Conservation (phyloP, 53 echinoderm and acorn worm species). For the Paracentrotus lividus region DNA sequence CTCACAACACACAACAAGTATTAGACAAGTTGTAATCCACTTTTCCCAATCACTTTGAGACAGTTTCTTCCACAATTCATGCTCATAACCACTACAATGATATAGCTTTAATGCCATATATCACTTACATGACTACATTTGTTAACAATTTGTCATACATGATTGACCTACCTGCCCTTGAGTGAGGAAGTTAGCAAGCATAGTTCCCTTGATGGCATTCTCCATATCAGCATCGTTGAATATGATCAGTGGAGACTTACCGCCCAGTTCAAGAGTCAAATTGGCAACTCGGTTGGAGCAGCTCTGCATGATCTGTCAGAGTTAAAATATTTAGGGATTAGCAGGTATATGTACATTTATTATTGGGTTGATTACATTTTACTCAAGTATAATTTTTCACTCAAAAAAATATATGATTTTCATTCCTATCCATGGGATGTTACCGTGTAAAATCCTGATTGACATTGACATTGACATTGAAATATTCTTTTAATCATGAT, state of each 20-base stretch:
- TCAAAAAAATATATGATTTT: no score
- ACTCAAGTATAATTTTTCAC: no score
- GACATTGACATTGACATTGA: no score
- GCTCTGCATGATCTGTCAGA: conserved; percentile 60
- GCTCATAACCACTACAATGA: neutral
- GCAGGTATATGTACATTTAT: neutral
- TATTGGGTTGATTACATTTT: no score
- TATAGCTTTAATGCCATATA: no score
- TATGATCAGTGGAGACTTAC: conserved; percentile 71
- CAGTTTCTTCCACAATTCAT: no score
- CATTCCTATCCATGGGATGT: no score
- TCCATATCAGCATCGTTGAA: conserved; percentile 70
- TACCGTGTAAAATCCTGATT: no score
- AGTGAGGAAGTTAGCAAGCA: conserved; percentile 94
- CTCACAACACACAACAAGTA: no score
- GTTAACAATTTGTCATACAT: neutral
- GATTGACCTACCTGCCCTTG: conserved; percentile 93
- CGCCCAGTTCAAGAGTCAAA: conserved; percentile 73
- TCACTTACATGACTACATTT: neutral
- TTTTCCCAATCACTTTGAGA: no score
- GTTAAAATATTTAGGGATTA: neutral
- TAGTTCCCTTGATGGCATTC: conserved; percentile 67
- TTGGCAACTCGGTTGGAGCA: conserved; percentile 69
- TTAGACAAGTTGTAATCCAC: no score
- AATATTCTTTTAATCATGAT: no score